phyloP scores from a whole-genome alignment of 2,888 invertebrate genomes.

The Caenorhabditis virilis region DNA sequence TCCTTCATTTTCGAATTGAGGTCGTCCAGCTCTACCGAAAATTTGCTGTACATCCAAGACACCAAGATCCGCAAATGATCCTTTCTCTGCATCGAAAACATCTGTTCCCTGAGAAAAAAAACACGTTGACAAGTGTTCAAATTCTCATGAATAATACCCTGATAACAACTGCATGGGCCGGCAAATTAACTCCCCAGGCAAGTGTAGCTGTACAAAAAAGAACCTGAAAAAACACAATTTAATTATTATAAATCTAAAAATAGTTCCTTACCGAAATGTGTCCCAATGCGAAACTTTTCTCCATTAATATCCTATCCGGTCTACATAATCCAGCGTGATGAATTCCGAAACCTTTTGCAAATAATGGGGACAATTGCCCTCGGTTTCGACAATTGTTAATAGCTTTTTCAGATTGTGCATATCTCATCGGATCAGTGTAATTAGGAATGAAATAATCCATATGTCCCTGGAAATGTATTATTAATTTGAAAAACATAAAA shows the following conservation, averaged over 20 bases:
- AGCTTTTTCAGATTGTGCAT: conserved; percentile 49
- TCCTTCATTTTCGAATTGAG: conserved; percentile 83
- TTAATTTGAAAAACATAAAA: neutral
- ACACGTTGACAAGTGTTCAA: no score
- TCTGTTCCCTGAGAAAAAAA: conserved; percentile 82
- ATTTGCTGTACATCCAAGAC: conserved; percentile 97
- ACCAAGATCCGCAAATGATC: conserved; percentile 89
- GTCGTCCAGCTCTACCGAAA: conserved; percentile 89
- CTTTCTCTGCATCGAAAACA: conserved; percentile 93
- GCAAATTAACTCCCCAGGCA: conserved; percentile 99
- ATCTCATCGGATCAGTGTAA: conserved; percentile 33
- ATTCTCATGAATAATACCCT: no score
- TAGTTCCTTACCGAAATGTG: conserved; percentile 81
- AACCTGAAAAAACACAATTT: no score
- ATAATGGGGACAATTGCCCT: conserved; percentile 78
- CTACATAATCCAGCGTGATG: conserved; percentile 96
- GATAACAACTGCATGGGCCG: conserved; percentile 95
- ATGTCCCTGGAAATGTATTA: conserved; percentile 38
- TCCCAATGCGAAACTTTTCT: conserved; percentile 87
- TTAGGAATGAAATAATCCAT: conserved; percentile 48
- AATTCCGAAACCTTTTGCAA: conserved; percentile 84
- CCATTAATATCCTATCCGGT: conserved; percentile 84
- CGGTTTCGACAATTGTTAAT: conserved; percentile 46
- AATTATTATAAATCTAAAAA: no score
- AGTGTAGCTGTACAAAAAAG: conserved; percentile 95